A percentile compares a stretch with the other conserved stretches of the same genome.
phyloP scores from a whole-genome alignment of 2,797 vertebrate genomes.

The Anguilla pacifica region DNA sequence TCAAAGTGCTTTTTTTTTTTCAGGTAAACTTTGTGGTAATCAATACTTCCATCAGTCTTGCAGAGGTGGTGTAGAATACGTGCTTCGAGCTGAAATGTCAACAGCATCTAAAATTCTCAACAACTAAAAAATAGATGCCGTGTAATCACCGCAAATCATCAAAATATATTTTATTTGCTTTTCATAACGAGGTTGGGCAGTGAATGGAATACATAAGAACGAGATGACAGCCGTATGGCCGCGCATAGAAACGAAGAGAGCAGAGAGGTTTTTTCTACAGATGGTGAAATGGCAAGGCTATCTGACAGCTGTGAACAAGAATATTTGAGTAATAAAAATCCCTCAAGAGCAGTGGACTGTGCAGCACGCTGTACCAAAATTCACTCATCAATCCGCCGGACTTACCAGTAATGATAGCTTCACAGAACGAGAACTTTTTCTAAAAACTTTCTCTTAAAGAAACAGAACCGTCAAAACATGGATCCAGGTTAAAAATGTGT shows the following conservation, averaged over 20 bases:
- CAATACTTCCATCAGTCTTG: not conserved
- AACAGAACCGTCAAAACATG: not conserved
- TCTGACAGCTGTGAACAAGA: not conserved
- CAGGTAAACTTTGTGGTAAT: not conserved
- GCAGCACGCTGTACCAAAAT: not conserved
- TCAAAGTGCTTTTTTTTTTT: not conserved
- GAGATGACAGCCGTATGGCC: not conserved
- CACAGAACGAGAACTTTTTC: not conserved
- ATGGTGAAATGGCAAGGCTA: not conserved
- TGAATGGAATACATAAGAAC: not conserved
- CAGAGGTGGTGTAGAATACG: not conserved
- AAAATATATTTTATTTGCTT: not conserved
- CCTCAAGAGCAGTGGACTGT: not conserved
- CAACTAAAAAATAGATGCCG: not conserved
- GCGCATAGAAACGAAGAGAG: not conserved
- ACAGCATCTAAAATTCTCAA: not conserved
- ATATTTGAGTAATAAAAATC: not conserved
- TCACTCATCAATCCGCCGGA: not conserved
- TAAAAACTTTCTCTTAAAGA: not conserved
- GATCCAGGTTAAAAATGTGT: not conserved
- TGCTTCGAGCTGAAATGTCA: not conserved
- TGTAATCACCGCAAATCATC: not conserved
- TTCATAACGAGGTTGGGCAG: not conserved
- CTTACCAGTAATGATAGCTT: not conserved
- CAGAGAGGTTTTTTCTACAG: not conserved